These are phyloP conservation scores for Moxostoma hubbsi DNA, from an alignment of 2,797 vertebrate species.

Conservation along the genomic window DNA sequence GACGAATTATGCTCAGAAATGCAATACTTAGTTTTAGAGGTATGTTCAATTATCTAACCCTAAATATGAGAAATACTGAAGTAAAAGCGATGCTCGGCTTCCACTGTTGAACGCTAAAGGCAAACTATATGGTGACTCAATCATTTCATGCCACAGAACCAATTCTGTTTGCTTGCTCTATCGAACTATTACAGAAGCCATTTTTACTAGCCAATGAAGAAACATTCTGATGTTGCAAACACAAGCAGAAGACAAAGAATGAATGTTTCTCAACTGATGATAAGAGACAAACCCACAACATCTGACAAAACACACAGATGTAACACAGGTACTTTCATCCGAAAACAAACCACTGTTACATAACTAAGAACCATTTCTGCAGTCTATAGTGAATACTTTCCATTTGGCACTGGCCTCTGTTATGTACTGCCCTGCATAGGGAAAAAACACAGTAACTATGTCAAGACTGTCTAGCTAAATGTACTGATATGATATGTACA, in stretches of 20 bases:
- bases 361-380: slow-evolving; percentile 17
- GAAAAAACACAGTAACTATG: too few species aligned
- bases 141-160: not conserved
- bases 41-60: too few species aligned
- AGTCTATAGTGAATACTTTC: not conserved
- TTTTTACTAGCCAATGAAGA: slow-evolving; percentile 20
- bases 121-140: slow-evolving; percentile 8
- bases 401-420: not conserved
- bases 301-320: slow-evolving; percentile 30
- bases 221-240: slow-evolving; percentile 27
- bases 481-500: too few species aligned
- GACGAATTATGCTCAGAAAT: too few species aligned
- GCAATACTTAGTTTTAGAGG: too few species aligned
- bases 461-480: too few species aligned
- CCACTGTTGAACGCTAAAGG: not conserved
- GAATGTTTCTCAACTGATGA: slow-evolving; percentile 27
- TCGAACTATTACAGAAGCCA: slow-evolving; percentile 9
- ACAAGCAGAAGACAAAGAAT: slow-evolving; percentile 4
- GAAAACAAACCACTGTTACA: not conserved
- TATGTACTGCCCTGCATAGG: not conserved
- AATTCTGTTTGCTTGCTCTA: not conserved
- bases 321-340: slow-evolving; percentile 32
- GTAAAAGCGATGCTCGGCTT: not conserved
- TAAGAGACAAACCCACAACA: slow-evolving; percentile 18
- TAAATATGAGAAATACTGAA: not conserved